Percentiles rank a stretch among this genome's conserved stretches.
Evolutionary conservation across 2,888 invertebrate genomes (phyloP).

Genomic region (Lordiphosa andalusiaca): DNA sequence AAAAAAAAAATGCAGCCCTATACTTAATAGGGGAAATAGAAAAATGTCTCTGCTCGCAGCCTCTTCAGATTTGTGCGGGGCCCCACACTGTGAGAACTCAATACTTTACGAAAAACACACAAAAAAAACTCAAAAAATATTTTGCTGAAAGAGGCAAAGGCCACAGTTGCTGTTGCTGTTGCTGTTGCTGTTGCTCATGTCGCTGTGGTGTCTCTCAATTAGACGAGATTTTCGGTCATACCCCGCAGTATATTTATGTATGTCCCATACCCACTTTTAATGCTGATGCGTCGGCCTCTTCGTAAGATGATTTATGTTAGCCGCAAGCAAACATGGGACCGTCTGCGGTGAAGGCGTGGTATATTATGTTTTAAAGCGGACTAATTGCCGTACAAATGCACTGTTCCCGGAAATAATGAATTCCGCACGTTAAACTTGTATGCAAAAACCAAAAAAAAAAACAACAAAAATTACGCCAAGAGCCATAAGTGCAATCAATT

Average conservation of each 20-base stretch:
- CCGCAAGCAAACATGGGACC: constrained; percentile 57
- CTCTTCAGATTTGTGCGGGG: constrained; percentile 35
- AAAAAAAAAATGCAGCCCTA: constrained; percentile 35
- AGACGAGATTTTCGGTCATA: constrained; percentile 52
- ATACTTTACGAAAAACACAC: constrained; percentile 16
- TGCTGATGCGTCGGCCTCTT: constrained; percentile 50
- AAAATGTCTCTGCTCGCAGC: constrained; percentile 34
- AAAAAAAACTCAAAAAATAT: constrained; percentile 9
- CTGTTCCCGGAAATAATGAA: constrained; percentile 79
- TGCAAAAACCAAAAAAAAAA: constrained; percentile 25
- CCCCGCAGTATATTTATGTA: constrained; percentile 55
- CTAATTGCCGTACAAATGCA: constrained; percentile 80
- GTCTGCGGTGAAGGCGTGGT: constrained; percentile 23
- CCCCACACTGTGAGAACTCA: constrained; percentile 35
- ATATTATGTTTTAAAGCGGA: constrained; percentile 62
- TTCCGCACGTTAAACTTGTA: constrained; percentile 37
- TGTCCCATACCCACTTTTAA: constrained; percentile 51
- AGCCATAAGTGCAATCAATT: constrained; percentile 71
- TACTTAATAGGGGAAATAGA: no score
- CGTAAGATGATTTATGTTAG: constrained; percentile 69
- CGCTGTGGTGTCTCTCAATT: constrained; percentile 63
- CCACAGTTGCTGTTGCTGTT: constrained; percentile 13
- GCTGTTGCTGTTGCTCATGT: constrained; percentile 24
- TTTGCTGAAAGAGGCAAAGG: constrained; percentile 40
- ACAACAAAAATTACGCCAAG: constrained; percentile 51